A percentile compares a stretch with the other conserved stretches of the same genome.
Evolutionary conservation across 2,113 vertebrate genomes (phyloP).

Genomic region (Grus americana): DNA sequence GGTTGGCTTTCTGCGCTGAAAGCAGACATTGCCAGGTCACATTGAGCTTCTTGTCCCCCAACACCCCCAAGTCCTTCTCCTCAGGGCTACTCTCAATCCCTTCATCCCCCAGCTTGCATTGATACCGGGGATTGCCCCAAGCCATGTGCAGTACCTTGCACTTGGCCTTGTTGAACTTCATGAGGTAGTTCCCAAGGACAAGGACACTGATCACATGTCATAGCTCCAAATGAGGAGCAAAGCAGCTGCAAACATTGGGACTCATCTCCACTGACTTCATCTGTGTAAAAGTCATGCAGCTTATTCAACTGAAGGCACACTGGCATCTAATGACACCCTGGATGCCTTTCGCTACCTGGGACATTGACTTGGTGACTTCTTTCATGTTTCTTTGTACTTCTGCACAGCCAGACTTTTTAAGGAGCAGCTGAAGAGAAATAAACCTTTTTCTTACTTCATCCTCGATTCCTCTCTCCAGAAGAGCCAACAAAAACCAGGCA

Average conservation of each 20-base stretch:
- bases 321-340: not conserved
- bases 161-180: no score
- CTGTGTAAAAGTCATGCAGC: not conserved
- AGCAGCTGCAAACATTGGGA: not conserved
- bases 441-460: not conserved
- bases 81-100: not conserved
- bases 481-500: not conserved
- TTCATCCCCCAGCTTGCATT: no score
- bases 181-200: no score
- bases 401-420: not conserved
- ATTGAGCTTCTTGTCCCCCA: no score
- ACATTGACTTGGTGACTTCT: not conserved
- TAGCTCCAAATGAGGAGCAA: not conserved
- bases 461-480: not conserved
- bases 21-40: accelerated
- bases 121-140: no score
- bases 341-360: not conserved
- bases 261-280: not conserved
- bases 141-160: no score
- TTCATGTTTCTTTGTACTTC: not conserved
- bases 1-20: not conserved
- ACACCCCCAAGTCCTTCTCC: not conserved
- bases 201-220: not conserved
- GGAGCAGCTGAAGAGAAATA: not conserved
- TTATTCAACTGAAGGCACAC: not conserved